A percentile compares a stretch with the other conserved stretches of the same genome.
Evolutionary conservation across 2,888 invertebrate species (phyloP).

Genomic region (Stenichneumon culpator): DNA sequence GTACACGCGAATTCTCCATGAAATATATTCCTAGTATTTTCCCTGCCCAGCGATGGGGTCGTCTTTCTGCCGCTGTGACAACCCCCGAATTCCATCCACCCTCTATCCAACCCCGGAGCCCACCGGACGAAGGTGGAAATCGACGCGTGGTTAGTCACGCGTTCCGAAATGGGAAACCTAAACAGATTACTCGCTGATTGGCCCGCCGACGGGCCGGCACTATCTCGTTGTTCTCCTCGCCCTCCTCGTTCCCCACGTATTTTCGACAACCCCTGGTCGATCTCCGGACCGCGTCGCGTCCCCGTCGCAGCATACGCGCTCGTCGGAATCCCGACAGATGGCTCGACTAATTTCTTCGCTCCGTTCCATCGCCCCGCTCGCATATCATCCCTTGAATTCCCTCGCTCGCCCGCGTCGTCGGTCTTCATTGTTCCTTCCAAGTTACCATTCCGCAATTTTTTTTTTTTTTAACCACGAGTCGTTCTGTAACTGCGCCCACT

Average conservation of each 20-base stretch:
- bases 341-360: slow-evolving; percentile 76
- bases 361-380: slow-evolving; percentile 31
- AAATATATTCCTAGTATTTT: slow-evolving; percentile 45
- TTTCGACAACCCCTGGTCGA: slow-evolving; percentile 9
- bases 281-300: neutral
- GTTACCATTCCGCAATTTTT: slow-evolving; percentile 22
- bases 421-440: slow-evolving; percentile 33
- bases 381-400: slow-evolving; percentile 55
- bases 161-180: slow-evolving; percentile 80
- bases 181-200: slow-evolving; percentile 83
- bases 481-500: slow-evolving; percentile 28
- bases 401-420: neutral
- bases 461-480: slow-evolving; percentile 17
- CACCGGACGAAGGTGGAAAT: slow-evolving; percentile 29
- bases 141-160: slow-evolving; percentile 80
- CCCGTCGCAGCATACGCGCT: slow-evolving; percentile 20
- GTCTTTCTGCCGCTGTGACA: neutral
- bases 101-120: neutral
- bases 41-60: neutral
- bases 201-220: slow-evolving; percentile 56
- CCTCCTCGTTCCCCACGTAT: slow-evolving; percentile 10
- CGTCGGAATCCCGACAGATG: slow-evolving; percentile 77
- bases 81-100: neutral
- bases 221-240: slow-evolving; percentile 25
- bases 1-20: neutral